A percentile compares a stretch with the other conserved stretches of the same genome.
These are phyloP conservation scores for Oryzias javanicus DNA, from an alignment of 2,113 vertebrate species.

Conservation along the genomic window DNA sequence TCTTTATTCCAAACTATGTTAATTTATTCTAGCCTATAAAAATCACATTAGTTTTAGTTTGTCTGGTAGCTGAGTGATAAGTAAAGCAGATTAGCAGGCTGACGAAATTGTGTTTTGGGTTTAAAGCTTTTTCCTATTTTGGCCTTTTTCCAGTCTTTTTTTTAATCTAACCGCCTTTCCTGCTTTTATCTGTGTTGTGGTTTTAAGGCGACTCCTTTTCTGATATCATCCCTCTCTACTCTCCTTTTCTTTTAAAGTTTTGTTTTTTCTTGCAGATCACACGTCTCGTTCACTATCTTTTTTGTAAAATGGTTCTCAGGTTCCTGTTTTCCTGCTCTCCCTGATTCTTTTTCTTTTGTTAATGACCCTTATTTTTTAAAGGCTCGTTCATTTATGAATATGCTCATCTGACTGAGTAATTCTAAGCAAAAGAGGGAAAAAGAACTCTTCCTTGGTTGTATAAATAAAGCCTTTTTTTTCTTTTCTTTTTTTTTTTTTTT, in stretches of 20 bases:
- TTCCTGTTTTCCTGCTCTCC: conserved; percentile 7
- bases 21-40: too few relatives aligned
- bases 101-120: too few relatives aligned
- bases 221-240: background rate
- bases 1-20: too few relatives aligned
- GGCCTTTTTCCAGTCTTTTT: too few relatives aligned
- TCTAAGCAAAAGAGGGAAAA: background rate
- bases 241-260: conserved; percentile 22
- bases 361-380: background rate
- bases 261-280: conserved; percentile 55
- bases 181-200: conserved; percentile 13
- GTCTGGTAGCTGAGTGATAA: too few relatives aligned
- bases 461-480: too few relatives aligned
- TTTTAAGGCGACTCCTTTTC: conserved; percentile 19
- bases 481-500: background rate
- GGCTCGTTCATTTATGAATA: background rate
- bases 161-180: too few relatives aligned
- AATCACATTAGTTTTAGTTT: too few relatives aligned
- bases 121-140: too few relatives aligned
- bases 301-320: conserved; percentile 2
- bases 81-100: too few relatives aligned
- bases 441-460: background rate
- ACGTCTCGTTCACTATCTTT: conserved; percentile 11
- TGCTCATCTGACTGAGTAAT: background rate
- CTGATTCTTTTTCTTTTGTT: background rate